Base-by-base conservation (phyloP, 64 coral and sea anemone species). In the Dendrophyllia cribrosa region DNA sequence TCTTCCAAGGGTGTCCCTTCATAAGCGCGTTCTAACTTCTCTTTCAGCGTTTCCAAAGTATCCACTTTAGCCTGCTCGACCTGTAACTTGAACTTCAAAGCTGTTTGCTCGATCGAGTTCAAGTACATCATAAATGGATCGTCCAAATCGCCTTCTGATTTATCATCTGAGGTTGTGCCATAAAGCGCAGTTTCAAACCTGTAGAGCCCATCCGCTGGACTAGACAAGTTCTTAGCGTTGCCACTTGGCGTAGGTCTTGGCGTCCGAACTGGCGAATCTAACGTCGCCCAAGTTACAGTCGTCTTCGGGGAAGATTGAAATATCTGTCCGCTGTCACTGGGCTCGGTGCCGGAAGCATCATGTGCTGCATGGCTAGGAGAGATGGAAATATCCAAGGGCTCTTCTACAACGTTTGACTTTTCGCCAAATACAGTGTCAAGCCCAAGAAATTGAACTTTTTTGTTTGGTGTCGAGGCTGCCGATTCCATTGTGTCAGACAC, bases 51-150 rank as follows among this genome's bases (percentile, higher is more conserved):
- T 48, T 94, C 84, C 6, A 97, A 63, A 9, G 95, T 97, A 15
- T 97, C 95, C 19, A 97, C 93, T 21, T 97, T 97, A 7, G 95
- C 92, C 67, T 97, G 92, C 72, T 97, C 95, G 20, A 97, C 95
- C 58, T 97, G 95, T 7, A 97, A 75, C 46, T 97, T 97, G 87
- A 91, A 97, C 80, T 94, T 97, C 2, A 97, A 71, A 43, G 95
- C 92, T 24, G 95, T 94, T 76, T 97, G 95, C 70, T 97, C 95
- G 51, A 97, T 97, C 5, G 92, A 94, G 82, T 97, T 97, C 47
- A 97, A 53, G 66, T 97, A 97, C 58, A 90, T 65, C 95, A 97
- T 97, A 34, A 97, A 97, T 43, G 93, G 95, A 69, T 97, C 95
- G 58, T 97, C 90, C 47, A 70, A 75, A 19, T 93, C 88, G 19